Base-by-base conservation (phyloP, 2,888 invertebrate species). In the Hartigia nigra region DNA sequence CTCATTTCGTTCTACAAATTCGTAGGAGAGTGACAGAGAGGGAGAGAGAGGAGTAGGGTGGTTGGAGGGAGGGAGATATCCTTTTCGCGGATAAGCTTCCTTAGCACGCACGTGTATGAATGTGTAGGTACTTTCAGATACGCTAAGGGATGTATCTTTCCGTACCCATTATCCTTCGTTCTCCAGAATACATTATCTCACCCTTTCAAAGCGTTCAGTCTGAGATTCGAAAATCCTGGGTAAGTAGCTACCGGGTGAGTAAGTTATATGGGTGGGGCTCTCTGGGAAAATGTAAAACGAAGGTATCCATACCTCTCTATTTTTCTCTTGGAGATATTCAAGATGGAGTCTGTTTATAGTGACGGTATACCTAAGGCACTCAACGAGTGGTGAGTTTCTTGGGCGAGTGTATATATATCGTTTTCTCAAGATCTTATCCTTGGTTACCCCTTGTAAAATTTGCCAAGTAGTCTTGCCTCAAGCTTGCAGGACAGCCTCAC, bases 61-160 rank as follows among this genome's bases (percentile, higher is more conserved):
- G n/a, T n/a, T n/a, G n/a, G 70, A 31, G 12, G 72, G 72, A 76
- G 80, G 83, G 81, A 77, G 77, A 75, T 77, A 76, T 70, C 31
- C 9, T 72, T 35, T 12, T 31, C 12, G 31, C 12, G 31, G 12
- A 5, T 32, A 32, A 72, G 72, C 1, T 23, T 69, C 78, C 9
- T 23, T 9, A 55, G 55, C 9, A 55, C 3, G 75, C 76, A 76
- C 35, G 14, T n/a, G 31, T 36, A n/a, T 12, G 31, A 70, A 12
- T 31, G 5, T 36, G 34, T 4, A 23, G 14, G 32, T 72, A 23
- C 31, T 31, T 23, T 55, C 36, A 76, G 74, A 39, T 74, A 35
- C 31, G 31, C 12, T 72, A 35, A 70, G 37, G 77, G 70, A 23
- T 72, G 36, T 76, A 32, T 14, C 1, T 39, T 14, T 39, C 14